Conservation (phyloP, 2,113 vertebrate species). For the Blennius ocellaris region DNA sequence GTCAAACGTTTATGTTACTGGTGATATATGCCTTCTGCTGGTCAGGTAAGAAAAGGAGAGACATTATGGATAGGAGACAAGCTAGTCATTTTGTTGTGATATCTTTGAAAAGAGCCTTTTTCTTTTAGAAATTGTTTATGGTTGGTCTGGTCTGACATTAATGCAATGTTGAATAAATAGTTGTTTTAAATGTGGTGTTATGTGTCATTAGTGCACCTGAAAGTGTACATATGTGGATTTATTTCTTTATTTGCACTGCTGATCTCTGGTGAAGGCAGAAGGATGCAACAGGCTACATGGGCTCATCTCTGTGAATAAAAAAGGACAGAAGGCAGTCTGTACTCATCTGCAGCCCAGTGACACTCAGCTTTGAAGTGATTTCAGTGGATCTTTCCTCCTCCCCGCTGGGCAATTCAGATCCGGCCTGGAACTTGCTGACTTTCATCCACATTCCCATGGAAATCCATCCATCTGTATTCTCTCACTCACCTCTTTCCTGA, state of each 20-base stretch:
- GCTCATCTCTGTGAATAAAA: conserved; percentile 85
- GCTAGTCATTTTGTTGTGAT: too few relatives aligned
- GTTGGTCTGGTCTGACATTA: neutral
- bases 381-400: conserved; percentile 73
- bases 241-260: conserved; percentile 66
- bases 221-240: conserved; percentile 23
- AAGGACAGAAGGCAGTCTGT: conserved; percentile 70
- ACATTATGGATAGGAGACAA: neutral
- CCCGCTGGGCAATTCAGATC: conserved; percentile 76
- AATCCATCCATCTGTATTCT: conserved; percentile 77
- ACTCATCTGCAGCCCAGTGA: conserved; percentile 83
- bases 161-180: neutral
- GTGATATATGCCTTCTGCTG: conserved; percentile 51
- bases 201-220: neutral
- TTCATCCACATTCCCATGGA: conserved; percentile 76
- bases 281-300: conserved; percentile 42
- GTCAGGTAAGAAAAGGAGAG: conserved; percentile 33
- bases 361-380: conserved; percentile 85
- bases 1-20: conserved; percentile 56
- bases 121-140: too few relatives aligned
- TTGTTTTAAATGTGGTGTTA: conserved; percentile 5
- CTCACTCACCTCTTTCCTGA: conserved; percentile 62
- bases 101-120: too few relatives aligned
- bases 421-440: conserved; percentile 66
- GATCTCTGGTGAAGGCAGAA: conserved; percentile 54